Base-by-base conservation (phyloP, 2,797 vertebrate species). In the Mallotus villosus region DNA sequence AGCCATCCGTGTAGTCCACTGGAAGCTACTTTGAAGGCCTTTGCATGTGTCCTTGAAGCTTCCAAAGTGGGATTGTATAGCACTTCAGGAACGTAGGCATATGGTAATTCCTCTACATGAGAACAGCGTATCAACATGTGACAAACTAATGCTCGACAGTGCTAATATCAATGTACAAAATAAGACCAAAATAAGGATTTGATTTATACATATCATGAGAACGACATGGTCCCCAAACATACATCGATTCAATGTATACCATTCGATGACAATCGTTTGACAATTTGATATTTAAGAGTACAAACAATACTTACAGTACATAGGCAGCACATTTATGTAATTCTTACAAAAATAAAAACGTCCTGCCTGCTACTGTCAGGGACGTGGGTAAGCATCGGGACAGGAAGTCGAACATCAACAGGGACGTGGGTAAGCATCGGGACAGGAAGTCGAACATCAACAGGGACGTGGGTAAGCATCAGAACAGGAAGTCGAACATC, bases 311-410 rank as follows among this genome's bases (percentile, higher is more conserved):
- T 37, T 77, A 62, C 59, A 72, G 67, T 66, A 77, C 53, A 71
- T 46, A 77, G 74, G 67, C 53, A 72, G 81, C 72, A 78, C 5
- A 79, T 32, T 71, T 61, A 67, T 70, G 68, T 22, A 66, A 46
- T 69, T 69, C 55, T 80, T 83, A 85, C 65, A 88, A 88, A 88
- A 90, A 76, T 84, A 88, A 86, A 73, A 81, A 41, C 8, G 51
- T 24, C 71, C 62, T 58, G 69, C 60, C 74, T 46, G 57, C 29
- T 63, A 27, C 53, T 82, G 81, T 82, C 81, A 81, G 78, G 16
- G 17, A 55, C 70, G 49, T 60, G 58, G 65, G n/a, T 25, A 12
- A 62, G 67, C 37, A 53, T 64, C 69, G 74, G 76, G 83, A 82
- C 86, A 86, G 76, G 46, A 12, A 63, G 2, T 53, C 19, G 41